phyloP scores from a whole-genome alignment of 1,140 invertebrate genomes.

The Brachionus rotundiformis region DNA sequence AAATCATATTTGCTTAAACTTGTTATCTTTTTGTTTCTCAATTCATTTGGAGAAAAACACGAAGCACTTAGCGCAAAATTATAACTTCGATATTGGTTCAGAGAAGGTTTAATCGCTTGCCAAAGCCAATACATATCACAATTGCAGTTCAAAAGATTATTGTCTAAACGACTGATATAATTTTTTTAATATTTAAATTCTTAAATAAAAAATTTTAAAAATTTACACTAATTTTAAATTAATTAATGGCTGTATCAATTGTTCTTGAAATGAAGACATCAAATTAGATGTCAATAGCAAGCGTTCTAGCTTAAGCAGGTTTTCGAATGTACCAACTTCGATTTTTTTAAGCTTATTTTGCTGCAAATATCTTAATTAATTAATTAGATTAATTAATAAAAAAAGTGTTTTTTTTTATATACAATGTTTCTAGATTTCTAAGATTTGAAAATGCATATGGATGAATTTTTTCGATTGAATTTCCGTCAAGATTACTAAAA shows the following conservation, averaged over 20 bases:
- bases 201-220: neutral
- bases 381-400: neutral
- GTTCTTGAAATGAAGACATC: neutral
- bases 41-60: neutral
- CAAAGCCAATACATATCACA: conserved; percentile 42
- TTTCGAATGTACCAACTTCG: neutral
- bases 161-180: conserved; percentile 11
- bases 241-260: neutral
- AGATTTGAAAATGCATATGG: conserved; percentile 6
- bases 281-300: conserved; percentile 6
- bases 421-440: conserved; percentile 11
- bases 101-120: neutral
- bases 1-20: neutral
- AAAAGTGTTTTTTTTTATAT: neutral
- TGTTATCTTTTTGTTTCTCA: conserved; percentile 14
- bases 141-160: conserved; percentile 10
- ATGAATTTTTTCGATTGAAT: conserved; percentile 15
- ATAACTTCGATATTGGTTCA: neutral
- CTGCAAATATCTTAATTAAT: conserved; percentile 1
- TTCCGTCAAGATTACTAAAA: neutral
- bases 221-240: conserved; percentile 12
- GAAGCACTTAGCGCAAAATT: neutral
- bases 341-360: conserved; percentile 31
- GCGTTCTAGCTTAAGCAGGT: neutral
- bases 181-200: neutral